These are phyloP conservation scores for Falco concolor DNA, from an alignment of 2,797 vertebrate species.

Conservation along the genomic window DNA sequence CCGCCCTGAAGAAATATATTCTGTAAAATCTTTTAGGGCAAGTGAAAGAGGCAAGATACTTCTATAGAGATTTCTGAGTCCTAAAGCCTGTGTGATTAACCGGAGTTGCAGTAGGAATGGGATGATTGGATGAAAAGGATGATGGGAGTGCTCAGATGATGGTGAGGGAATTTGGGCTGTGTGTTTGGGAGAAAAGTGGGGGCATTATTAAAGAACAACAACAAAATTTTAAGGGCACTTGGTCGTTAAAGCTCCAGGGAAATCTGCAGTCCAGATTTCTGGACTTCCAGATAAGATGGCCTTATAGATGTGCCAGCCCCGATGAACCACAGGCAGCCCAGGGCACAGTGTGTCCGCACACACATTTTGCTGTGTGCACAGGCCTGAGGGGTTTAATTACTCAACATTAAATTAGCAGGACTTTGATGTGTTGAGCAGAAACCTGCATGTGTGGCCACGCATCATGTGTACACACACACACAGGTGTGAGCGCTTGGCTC, in stretches of 20 bases:
- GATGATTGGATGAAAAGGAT: background rate
- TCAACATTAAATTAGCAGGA: background rate
- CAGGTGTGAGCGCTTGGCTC: background rate
- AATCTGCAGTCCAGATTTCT: background rate
- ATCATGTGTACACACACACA: accelerated
- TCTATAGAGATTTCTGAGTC: background rate
- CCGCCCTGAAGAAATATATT: background rate
- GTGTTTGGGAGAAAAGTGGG: background rate
- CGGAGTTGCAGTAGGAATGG: background rate
- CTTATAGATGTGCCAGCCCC: background rate
- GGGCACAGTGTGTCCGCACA: background rate
- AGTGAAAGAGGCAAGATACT: background rate
- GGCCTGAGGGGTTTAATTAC: background rate
- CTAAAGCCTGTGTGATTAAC: background rate
- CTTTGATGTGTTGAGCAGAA: background rate
- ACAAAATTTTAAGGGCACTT: background rate
- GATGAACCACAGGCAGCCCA: accelerated
- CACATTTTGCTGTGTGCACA: background rate
- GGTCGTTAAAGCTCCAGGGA: background rate
- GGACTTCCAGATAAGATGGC: background rate
- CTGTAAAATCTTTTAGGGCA: background rate
- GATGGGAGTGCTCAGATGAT: background rate
- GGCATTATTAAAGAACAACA: background rate
- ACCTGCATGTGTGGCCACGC: background rate
- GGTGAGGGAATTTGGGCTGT: background rate